These are phyloP conservation scores for Spisula subtruncata DNA, from an alignment of 2,888 invertebrate genomes.

Conservation along the genomic window DNA sequence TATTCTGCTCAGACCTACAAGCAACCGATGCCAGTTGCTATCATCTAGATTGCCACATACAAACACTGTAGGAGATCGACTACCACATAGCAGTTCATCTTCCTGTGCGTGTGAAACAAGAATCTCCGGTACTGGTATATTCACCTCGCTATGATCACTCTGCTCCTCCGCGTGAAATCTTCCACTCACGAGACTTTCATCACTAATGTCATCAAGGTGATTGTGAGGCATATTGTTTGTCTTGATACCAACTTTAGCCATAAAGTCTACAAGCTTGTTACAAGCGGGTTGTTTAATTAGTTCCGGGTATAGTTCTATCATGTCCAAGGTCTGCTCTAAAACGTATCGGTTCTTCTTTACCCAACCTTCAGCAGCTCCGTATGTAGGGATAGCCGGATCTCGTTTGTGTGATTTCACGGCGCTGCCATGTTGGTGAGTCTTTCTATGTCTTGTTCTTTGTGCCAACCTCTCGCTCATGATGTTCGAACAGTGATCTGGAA, in stretches of 20 bases:
- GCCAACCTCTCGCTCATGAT: not conserved
- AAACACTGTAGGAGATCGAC: slow-evolving; percentile 17
- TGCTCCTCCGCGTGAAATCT: too few relatives aligned
- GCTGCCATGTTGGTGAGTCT: not conserved
- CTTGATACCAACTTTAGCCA: not conserved
- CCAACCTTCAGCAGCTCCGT: slow-evolving; percentile 1
- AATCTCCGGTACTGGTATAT: slow-evolving; percentile 32
- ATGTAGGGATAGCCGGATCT: not conserved
- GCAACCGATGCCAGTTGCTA: slow-evolving; percentile 47
- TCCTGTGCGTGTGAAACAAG: slow-evolving; percentile 39
- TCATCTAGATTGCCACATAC: slow-evolving; percentile 46
- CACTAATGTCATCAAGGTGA: not conserved
- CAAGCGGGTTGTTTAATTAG: not conserved
- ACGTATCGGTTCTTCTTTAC: not conserved
- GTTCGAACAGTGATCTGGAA: not conserved
- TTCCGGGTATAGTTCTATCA: slow-evolving; percentile 15
- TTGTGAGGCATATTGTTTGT: not conserved
- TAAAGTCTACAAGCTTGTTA: slow-evolving; percentile 14
- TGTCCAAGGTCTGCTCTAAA: not conserved
- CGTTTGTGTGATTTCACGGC: not conserved
- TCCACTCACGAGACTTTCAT: not conserved
- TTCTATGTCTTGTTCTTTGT: not conserved
- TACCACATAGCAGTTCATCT: not conserved
- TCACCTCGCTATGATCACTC: too few relatives aligned
- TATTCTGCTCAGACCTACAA: slow-evolving; percentile 39